Evolutionary conservation across 2,113 vertebrate genomes (phyloP).

Genomic region (Sorex araneus): DNA sequence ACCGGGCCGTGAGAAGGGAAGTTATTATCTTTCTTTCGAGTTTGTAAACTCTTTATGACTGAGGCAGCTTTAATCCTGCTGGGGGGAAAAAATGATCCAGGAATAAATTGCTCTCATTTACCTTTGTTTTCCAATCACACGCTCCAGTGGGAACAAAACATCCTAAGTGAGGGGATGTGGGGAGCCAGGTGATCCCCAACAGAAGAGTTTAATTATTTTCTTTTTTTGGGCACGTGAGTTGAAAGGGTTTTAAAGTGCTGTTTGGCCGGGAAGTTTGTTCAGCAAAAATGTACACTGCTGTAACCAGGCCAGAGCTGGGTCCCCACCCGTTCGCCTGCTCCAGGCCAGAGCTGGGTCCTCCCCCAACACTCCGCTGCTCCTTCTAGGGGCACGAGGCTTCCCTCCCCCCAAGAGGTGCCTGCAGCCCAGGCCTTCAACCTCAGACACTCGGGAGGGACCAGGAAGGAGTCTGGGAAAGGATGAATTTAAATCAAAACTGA

Average conservation of each 20-base stretch:
- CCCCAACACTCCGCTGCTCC: neutral
- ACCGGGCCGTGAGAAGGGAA: slow-evolving; percentile 88
- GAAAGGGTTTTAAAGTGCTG: neutral
- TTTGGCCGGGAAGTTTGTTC: slow-evolving; percentile 21
- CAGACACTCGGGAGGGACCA: neutral
- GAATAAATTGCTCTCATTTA: slow-evolving; percentile 86
- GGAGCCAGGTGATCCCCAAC: slow-evolving; percentile 72
- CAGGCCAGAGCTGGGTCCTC: neutral
- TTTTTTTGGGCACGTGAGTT: neutral
- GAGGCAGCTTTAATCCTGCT: slow-evolving; percentile 89
- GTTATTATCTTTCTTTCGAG: slow-evolving; percentile 90
- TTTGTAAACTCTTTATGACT: slow-evolving; percentile 90
- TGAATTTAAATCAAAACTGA: slow-evolving; percentile 15
- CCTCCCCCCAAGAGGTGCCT: neutral
- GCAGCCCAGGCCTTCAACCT: neutral
- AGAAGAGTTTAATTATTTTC: slow-evolving; percentile 71
- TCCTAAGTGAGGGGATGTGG: slow-evolving; percentile 71
- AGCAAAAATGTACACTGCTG: neutral
- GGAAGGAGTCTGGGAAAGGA: slow-evolving; percentile 49
- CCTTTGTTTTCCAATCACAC: slow-evolving; percentile 84
- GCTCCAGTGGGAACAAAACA: slow-evolving; percentile 84
- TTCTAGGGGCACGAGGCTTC: neutral
- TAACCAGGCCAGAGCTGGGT: neutral
- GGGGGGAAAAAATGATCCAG: slow-evolving; percentile 83
- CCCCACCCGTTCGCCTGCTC: too few relatives aligned